Conservation (phyloP, 2,888 invertebrate genomes). For the Myopa tessellatipennis region DNA sequence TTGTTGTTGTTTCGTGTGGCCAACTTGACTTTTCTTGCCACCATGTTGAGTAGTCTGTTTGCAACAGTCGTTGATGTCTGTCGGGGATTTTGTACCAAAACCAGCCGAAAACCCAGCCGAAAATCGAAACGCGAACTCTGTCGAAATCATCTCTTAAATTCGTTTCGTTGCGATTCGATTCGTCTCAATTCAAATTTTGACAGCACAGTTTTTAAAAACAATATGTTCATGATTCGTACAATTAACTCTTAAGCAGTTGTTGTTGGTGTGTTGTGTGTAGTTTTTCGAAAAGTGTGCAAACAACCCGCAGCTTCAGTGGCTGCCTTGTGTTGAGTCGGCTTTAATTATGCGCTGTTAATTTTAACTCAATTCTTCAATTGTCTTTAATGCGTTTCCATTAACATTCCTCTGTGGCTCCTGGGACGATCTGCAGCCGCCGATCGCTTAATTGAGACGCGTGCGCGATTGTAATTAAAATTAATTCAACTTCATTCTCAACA, state of each 20-base stretch:
- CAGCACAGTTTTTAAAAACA: background rate
- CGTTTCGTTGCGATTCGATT: background rate
- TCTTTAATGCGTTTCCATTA: conserved; percentile 37
- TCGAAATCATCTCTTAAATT: background rate
- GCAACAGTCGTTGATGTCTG: conserved; percentile 45
- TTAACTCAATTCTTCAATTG: conserved; percentile 34
- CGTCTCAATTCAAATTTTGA: background rate
- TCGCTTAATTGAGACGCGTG: conserved; percentile 36
- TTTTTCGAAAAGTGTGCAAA: background rate
- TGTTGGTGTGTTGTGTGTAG: background rate
- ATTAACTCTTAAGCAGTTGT: background rate
- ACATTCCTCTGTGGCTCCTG: background rate
- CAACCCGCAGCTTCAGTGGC: background rate
- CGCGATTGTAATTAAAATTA: conserved; percentile 34
- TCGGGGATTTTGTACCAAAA: conserved; percentile 30
- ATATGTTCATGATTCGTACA: no score
- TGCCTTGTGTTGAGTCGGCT: background rate
- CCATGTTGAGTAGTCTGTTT: conserved; percentile 46
- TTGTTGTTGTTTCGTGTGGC: conserved; percentile 35
- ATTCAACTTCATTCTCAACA: background rate
- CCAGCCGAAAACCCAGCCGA: background rate
- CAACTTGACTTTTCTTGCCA: conserved; percentile 47
- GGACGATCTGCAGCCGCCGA: background rate
- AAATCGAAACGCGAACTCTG: no score
- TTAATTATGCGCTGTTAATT: conserved; percentile 18